Conservation (phyloP, 1,140 invertebrate species). For the Cecropterus lyciades region DNA sequence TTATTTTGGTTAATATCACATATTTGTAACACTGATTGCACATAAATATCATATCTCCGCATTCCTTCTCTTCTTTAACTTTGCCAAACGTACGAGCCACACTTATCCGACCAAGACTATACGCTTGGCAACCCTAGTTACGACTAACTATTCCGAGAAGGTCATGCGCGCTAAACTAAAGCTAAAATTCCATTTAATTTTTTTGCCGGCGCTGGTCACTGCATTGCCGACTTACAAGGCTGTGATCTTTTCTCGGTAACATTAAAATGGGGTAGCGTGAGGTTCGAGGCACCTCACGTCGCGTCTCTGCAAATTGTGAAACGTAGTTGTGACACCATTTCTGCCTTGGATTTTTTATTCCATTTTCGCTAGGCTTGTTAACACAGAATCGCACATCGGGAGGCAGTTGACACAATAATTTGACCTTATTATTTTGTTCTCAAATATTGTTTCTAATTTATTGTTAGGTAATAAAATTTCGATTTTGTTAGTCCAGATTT, state of each 20-base stretch:
- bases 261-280: constrained; percentile 14
- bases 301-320: constrained; percentile 3
- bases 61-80: too few species aligned
- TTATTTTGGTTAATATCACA: too few species aligned
- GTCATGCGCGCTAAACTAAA: constrained; percentile 73
- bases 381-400: too few species aligned
- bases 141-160: constrained; percentile 75
- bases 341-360: neutral
- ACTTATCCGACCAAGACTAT: neutral
- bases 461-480: too few species aligned
- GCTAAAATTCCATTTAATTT: constrained; percentile 74
- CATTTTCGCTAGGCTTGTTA: too few species aligned
- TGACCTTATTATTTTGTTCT: too few species aligned
- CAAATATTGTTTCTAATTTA: too few species aligned
- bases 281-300: constrained; percentile 1
- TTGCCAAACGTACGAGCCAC: too few species aligned
- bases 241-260: constrained; percentile 28
- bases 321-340: constrained; percentile 1
- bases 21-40: too few species aligned
- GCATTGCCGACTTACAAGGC: constrained; percentile 30
- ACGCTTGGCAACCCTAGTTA: neutral
- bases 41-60: too few species aligned
- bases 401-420: too few species aligned
- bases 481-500: too few species aligned
- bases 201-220: constrained; percentile 52